A percentile compares a stretch with the other conserved stretches of the same genome.
Conservation (phyloP, 2,113 vertebrate genomes). For the Verasper variegatus region DNA sequence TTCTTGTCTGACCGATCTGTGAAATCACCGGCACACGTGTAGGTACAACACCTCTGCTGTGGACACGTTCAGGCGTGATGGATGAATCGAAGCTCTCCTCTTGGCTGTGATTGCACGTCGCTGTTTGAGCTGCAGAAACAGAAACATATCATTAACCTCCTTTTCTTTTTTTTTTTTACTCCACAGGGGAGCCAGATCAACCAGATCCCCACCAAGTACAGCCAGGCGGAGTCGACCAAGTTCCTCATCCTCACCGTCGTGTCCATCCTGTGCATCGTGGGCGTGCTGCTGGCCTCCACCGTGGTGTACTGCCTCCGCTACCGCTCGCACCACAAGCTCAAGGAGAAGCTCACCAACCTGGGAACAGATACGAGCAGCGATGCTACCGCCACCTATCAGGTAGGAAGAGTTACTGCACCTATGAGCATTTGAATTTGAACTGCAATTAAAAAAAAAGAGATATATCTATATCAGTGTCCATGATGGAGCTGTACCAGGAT, state of each 20-base stretch:
- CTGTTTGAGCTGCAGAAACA: no score
- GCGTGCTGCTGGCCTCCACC: constrained; percentile 90
- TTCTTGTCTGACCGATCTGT: constrained; percentile 30
- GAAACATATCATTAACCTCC: not conserved
- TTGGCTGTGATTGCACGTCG: no score
- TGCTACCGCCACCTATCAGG: constrained; percentile 93
- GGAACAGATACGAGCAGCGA: constrained; percentile 82
- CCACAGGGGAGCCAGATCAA: constrained; percentile 86
- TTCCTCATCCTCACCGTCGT: constrained; percentile 92
- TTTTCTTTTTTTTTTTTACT: not conserved
- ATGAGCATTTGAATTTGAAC: not conserved
- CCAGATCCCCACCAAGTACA: constrained; percentile 84
- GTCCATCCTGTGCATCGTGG: constrained; percentile 89
- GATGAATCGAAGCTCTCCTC: no score
- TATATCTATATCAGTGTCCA: no score
- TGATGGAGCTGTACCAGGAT: no score
- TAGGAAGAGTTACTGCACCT: constrained; percentile 66
- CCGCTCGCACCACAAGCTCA: constrained; percentile 88
- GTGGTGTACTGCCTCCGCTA: constrained; percentile 92
- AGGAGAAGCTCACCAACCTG: constrained; percentile 90
- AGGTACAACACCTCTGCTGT: no score
- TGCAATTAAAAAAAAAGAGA: no score
- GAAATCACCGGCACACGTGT: constrained; percentile 16
- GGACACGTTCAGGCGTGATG: no score
- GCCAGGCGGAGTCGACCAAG: constrained; percentile 90